phyloP scores from a whole-genome alignment of 2,888 invertebrate genomes.

The Cactoblastis cactorum region DNA sequence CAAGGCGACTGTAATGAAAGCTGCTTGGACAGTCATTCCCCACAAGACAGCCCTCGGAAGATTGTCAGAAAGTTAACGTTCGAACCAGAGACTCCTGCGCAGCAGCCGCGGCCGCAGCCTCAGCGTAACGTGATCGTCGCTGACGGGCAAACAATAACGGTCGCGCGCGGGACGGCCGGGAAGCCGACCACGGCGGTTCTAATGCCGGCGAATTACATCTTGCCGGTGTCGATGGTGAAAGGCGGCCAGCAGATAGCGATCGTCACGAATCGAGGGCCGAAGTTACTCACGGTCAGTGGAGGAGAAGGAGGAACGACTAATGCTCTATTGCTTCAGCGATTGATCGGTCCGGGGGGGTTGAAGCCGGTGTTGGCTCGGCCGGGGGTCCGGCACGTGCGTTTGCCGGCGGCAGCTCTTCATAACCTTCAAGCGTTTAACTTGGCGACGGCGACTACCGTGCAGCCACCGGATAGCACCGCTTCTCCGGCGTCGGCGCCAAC shows the following conservation, averaged over 20 bases:
- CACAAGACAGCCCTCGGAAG: slow-evolving; percentile 76
- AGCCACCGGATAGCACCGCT: slow-evolving; percentile 57
- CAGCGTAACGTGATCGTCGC: slow-evolving; percentile 81
- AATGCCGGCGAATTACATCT: slow-evolving; percentile 85
- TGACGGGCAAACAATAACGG: slow-evolving; percentile 82
- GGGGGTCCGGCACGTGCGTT: slow-evolving; percentile 75
- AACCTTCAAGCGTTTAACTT: slow-evolving; percentile 66
- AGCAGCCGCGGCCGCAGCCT: slow-evolving; percentile 49
- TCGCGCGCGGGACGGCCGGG: slow-evolving; percentile 79
- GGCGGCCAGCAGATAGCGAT: slow-evolving; percentile 86
- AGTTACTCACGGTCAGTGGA: slow-evolving; percentile 65
- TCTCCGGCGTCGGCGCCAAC: slow-evolving; percentile 49
- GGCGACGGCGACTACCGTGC: slow-evolving; percentile 45
- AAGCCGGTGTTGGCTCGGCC: slow-evolving; percentile 76
- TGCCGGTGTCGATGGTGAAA: slow-evolving; percentile 86
- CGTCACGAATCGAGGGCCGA: slow-evolving; percentile 84
- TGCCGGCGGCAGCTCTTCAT: slow-evolving; percentile 67
- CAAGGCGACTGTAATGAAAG: slow-evolving; percentile 71
- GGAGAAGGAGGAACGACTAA: slow-evolving; percentile 78
- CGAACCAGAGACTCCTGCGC: slow-evolving; percentile 64
- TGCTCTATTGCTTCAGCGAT: slow-evolving; percentile 82
- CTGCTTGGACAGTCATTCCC: slow-evolving; percentile 75
- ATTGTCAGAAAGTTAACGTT: slow-evolving; percentile 66
- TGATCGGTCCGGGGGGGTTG: slow-evolving; percentile 81
- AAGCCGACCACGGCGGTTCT: slow-evolving; percentile 83